These are phyloP conservation scores for Xenus cinereus DNA, from an alignment of 2,113 vertebrate genomes.

Conservation along the genomic window DNA sequence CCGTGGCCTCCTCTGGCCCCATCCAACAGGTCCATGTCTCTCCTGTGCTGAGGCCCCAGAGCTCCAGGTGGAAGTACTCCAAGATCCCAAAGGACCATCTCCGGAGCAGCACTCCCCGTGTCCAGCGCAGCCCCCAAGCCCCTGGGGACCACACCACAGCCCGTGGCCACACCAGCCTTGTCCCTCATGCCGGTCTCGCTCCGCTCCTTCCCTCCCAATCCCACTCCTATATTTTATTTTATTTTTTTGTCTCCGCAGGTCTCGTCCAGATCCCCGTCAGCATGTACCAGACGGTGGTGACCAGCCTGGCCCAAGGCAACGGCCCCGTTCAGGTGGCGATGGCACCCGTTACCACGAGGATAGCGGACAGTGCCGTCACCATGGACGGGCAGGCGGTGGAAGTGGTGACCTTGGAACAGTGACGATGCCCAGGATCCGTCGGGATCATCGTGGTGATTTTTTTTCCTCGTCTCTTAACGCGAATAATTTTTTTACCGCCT, in stretches of 20 bases:
- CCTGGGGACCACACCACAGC: fast-evolving
- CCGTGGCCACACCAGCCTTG: fast-evolving
- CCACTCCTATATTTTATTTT: fast-evolving
- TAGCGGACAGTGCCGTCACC: constrained; percentile 90
- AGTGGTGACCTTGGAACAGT: constrained; percentile 95
- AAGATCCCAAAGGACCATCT: not conserved
- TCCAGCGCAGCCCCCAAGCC: fast-evolving
- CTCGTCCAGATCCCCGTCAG: constrained; percentile 97
- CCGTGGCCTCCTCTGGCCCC: fast-evolving
- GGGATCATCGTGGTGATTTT: not conserved
- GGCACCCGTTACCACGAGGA: constrained; percentile 91
- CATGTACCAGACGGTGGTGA: constrained; percentile 99
- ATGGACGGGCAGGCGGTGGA: constrained; percentile 96
- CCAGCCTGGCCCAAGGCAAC: constrained; percentile 96
- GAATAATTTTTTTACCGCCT: constrained; percentile 35
- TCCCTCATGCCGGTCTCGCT: fast-evolving
- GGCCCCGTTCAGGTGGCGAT: constrained; percentile 96
- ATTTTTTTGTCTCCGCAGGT: constrained; percentile 69
- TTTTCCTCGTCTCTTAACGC: not conserved
- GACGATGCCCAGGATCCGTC: constrained; percentile 45
- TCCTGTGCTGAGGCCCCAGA: fast-evolving
- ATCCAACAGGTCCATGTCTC: fast-evolving
- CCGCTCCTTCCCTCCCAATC: fast-evolving
- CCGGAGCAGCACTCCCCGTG: fast-evolving
- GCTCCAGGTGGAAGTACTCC: not conserved